Conservation (phyloP, 92 coral and sea anemone species). For the Umimayanthus kanabou region DNA sequence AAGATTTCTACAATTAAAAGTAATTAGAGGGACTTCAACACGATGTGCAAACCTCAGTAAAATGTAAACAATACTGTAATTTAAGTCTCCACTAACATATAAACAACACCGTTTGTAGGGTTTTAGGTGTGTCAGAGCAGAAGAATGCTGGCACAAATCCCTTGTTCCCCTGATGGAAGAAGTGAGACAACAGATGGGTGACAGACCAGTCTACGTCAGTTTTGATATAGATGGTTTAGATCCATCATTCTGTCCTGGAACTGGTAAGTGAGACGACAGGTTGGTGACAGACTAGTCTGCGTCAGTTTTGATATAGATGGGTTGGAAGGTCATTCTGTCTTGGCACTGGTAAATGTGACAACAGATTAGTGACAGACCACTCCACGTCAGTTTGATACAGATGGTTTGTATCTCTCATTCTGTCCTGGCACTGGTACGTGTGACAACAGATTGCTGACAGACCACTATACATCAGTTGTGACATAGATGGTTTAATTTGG, state of each 20-base stretch:
- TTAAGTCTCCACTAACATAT: not conserved
- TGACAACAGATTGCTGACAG: slow-evolving; percentile 70
- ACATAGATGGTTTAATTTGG: slow-evolving; percentile 71
- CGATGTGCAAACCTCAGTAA: too few species aligned
- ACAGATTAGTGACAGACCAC: slow-evolving; percentile 31
- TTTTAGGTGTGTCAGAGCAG: slow-evolving; percentile 62
- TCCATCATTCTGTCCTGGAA: slow-evolving; percentile 72
- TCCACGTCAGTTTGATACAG: slow-evolving; percentile 65
- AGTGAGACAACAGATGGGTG: slow-evolving; percentile 72
- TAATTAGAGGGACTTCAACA: too few species aligned
- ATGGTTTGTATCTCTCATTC: slow-evolving; percentile 65
- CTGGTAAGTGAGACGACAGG: slow-evolving; percentile 52
- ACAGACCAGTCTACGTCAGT: slow-evolving; percentile 69
- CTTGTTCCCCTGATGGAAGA: slow-evolving; percentile 72
- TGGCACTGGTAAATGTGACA: slow-evolving; percentile 53
- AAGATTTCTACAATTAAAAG: too few species aligned
- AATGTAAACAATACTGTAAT: not conserved
- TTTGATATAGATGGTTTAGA: slow-evolving; percentile 75
- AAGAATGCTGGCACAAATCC: slow-evolving; percentile 74
- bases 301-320: slow-evolving; percentile 60
- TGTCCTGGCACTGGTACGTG: slow-evolving; percentile 84
- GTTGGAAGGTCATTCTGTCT: slow-evolving; percentile 49
- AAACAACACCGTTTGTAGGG: slow-evolving; percentile 45
- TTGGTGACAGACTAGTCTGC: slow-evolving; percentile 56
- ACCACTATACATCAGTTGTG: slow-evolving; percentile 70